Base-by-base conservation (phyloP, 2,113 vertebrate species). In the Falcunculus frontatus region DNA sequence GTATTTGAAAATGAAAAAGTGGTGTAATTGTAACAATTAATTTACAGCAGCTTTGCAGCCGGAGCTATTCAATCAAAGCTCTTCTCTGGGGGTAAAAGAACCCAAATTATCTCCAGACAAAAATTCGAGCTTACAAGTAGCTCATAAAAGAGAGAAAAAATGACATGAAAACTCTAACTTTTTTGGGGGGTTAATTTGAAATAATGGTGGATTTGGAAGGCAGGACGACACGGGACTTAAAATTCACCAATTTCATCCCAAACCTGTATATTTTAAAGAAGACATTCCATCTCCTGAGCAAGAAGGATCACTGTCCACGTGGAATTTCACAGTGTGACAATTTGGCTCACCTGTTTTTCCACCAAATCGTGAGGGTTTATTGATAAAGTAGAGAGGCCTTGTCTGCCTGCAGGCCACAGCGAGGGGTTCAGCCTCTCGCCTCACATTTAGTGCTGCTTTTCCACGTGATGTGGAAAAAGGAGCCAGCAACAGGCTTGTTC, bases 331-430 rank as follows among this genome's bases (percentile, higher is more conserved):
- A 7, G 32, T 4, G 14, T 50, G 37, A 5, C 4, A 4, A 3
- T 27, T 37, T 4, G 63, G 14, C 44, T 52, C 13, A 0, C 13
- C 23, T 25, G 50, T 37, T 68, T 44, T 44, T 0, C 46, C 32
- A 1, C 7, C 27, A 12, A 4, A 10, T 2, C 1, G 0, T 12
- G 72, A 76, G 32, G 32, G 27, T 32, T 68, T 44, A 4, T 68
- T 18, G 6, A 3, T 2, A 1, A n/a, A 10, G 27, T 0, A 4
- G 44, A 52, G 44, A 52, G 53, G 32, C 26, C 26, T 16, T 1
- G 16, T 9, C 12, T 7, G 30, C n/a, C 69, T 4, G 49, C 41
- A 4, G 2, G 42, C 10, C 35, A 0, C 1, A 4, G 0, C 1
- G 2, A 3, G 44, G 13, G 20, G 10, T 9, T 42, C 16, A 6